Evolutionary conservation across 2,797 vertebrate species (phyloP).

Genomic region (Limnodromus scolopaceus): DNA sequence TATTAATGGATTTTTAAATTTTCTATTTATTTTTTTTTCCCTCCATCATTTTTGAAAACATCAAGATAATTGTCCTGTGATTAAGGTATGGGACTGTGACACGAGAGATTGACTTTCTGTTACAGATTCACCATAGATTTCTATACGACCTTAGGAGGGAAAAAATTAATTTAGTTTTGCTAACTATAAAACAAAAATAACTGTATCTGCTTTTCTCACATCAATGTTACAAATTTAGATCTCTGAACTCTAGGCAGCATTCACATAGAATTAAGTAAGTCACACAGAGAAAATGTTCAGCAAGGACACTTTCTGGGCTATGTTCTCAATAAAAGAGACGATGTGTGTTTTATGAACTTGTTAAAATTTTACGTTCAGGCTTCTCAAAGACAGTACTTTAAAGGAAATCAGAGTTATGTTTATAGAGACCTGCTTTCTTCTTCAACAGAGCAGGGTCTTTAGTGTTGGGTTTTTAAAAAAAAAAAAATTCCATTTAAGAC

Average conservation of each 20-base stretch:
- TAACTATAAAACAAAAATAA: not conserved
- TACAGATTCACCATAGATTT: not conserved
- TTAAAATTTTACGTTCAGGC: not conserved
- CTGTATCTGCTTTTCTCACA: not conserved
- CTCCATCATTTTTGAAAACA: not conserved
- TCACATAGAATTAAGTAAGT: not conserved
- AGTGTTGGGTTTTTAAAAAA: not conserved
- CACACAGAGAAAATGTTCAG: not conserved
- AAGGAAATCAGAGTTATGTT: not conserved
- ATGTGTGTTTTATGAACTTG: not conserved
- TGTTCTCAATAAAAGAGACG: not conserved
- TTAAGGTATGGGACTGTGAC: not conserved
- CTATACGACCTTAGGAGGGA: rapidly evolving
- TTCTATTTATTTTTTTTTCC: not conserved
- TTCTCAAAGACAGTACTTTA: not conserved
- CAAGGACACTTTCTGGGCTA: not conserved
- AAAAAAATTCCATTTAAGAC: not conserved
- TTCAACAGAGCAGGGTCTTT: not conserved
- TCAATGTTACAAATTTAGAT: not conserved
- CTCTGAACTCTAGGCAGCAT: not conserved
- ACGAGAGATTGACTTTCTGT: not conserved
- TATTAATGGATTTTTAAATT: not conserved
- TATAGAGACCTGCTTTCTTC: not conserved
- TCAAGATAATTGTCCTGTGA: not conserved
- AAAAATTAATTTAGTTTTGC: not conserved